These are phyloP conservation scores for Florisuga fusca DNA, from an alignment of 2,797 vertebrate genomes.

Conservation along the genomic window DNA sequence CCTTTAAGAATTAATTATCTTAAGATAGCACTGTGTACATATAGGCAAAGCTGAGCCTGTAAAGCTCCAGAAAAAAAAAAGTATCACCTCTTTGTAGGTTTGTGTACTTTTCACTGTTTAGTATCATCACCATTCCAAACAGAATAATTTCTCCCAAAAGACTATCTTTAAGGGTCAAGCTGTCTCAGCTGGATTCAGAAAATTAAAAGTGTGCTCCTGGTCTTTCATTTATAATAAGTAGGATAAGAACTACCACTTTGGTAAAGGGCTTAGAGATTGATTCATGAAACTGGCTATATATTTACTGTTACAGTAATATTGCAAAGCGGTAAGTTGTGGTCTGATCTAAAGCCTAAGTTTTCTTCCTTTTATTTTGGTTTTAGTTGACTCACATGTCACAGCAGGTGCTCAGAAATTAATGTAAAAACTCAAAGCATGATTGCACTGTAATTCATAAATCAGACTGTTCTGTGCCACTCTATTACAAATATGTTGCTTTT, in stretches of 20 bases:
- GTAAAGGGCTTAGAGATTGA: neutral
- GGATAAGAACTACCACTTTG: neutral
- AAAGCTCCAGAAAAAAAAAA: neutral
- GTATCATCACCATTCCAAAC: neutral
- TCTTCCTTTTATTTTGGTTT: neutral
- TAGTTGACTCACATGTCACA: neutral
- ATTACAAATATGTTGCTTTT: neutral
- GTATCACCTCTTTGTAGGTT: neutral
- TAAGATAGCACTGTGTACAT: neutral
- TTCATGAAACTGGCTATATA: neutral
- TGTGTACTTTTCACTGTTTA: neutral
- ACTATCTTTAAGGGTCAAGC: neutral
- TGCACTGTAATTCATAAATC: neutral
- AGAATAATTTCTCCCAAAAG: neutral
- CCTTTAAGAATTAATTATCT: neutral
- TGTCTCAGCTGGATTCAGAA: neutral
- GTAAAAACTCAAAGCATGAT: neutral
- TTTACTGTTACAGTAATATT: neutral
- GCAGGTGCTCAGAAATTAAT: neutral
- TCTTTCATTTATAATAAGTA: neutral
- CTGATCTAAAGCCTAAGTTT: neutral
- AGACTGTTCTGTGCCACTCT: neutral
- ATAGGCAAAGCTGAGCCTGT: neutral
- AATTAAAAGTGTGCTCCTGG: neutral
- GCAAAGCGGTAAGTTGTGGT: neutral